These are phyloP conservation scores for Cataglyphis albicans DNA, from an alignment of 2,888 invertebrate genomes.

Conservation along the genomic window DNA sequence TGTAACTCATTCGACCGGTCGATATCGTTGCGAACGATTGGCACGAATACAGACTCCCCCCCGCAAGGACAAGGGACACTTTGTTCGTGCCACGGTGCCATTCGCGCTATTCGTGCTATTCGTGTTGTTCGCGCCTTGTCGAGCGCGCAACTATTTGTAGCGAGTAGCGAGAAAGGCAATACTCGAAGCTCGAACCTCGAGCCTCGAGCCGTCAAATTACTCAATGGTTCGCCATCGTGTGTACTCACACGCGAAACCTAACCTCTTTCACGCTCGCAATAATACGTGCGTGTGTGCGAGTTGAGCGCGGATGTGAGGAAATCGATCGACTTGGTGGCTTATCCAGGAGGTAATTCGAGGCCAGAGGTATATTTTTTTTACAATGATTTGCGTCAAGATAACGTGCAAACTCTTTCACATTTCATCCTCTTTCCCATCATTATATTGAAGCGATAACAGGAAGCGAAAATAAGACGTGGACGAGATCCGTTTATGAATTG, in stretches of 20 bases:
- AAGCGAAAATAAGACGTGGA: not conserved
- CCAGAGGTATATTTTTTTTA: not conserved
- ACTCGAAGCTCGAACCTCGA: not conserved
- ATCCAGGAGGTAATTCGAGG: not conserved
- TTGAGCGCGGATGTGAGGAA: constrained; percentile 22
- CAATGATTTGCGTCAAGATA: not conserved
- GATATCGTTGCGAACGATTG: constrained; percentile 12
- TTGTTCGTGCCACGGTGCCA: not conserved
- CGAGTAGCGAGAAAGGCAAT: not conserved
- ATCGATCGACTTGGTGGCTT: constrained; percentile 33
- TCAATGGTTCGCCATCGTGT: not conserved
- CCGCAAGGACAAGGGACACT: not conserved
- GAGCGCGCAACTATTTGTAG: not conserved
- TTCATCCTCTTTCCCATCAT: no score
- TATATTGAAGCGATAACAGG: no score
- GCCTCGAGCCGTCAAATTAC: not conserved
- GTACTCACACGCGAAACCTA: constrained; percentile 8
- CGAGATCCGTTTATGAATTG: not conserved
- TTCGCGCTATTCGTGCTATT: not conserved
- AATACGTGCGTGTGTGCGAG: constrained; percentile 17
- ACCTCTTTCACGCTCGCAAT: constrained; percentile 8
- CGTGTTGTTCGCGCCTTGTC: not conserved
- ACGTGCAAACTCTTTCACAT: not conserved
- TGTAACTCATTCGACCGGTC: constrained; percentile 14
- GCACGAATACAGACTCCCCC: not conserved